These are phyloP conservation scores for Crenuchus spilurus DNA, from an alignment of 2,797 vertebrate species.

Conservation along the genomic window DNA sequence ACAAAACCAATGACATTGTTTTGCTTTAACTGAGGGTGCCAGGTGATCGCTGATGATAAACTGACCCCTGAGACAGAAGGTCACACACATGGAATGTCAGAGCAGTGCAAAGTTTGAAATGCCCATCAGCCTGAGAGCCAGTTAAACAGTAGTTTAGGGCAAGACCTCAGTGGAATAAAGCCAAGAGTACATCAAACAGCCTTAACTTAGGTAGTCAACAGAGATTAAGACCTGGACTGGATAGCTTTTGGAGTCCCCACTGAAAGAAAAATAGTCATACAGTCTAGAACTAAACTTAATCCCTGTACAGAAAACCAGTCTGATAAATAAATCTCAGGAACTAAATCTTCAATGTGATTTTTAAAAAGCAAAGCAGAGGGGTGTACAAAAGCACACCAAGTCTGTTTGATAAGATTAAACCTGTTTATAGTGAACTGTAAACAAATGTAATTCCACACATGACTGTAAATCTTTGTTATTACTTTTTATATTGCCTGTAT, in stretches of 20 bases:
- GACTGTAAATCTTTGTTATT: no score
- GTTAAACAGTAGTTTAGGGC: neutral
- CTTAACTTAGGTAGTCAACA: neutral
- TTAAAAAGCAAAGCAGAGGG: neutral
- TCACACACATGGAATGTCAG: slow-evolving; percentile 3
- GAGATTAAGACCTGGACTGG: no score
- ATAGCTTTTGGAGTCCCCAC: no score
- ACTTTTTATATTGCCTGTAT: no score
- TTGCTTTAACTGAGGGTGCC: slow-evolving; percentile 18
- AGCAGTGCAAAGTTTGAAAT: neutral
- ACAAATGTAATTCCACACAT: no score
- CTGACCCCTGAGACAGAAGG: slow-evolving; percentile 29
- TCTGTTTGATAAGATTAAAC: no score
- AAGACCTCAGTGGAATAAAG: neutral
- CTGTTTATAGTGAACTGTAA: no score
- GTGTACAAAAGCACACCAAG: no score
- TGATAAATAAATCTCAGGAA: no score
- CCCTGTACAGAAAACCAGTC: no score
- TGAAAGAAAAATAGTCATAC: no score
- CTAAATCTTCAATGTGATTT: neutral
- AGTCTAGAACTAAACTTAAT: no score
- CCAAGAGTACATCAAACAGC: neutral
- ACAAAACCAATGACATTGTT: slow-evolving; percentile 16
- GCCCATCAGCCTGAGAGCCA: neutral
- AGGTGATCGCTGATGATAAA: slow-evolving; percentile 33